These are phyloP conservation scores for Turritopsis dohrnii DNA, from an alignment of 30 jellyfish, hydroid and myxozoan genomes.

Conservation along the genomic window DNA sequence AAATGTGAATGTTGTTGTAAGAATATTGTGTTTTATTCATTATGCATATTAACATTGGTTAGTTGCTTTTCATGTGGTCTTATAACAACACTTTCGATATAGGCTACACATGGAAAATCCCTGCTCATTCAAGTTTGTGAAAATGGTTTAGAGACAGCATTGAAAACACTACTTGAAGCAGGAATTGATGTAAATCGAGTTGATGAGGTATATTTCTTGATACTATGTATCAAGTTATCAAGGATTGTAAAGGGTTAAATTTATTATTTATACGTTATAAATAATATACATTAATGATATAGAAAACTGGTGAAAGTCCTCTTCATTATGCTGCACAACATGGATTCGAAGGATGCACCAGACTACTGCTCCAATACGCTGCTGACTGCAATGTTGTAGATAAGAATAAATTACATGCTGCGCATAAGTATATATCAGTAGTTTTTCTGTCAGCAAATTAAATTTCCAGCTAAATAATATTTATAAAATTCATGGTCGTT, in stretches of 20 bases:
- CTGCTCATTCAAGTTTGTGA: slow-evolving; percentile 52
- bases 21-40: no score
- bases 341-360: slow-evolving; percentile 60
- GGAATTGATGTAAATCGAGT: slow-evolving; percentile 68
- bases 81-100: no score
- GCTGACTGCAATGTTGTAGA: slow-evolving; percentile 59
- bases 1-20: slow-evolving; percentile 63
- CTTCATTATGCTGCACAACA: slow-evolving; percentile 55
- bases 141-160: slow-evolving; percentile 48
- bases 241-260: no score
- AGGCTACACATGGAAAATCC: slow-evolving; percentile 73
- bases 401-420: slow-evolving; percentile 45
- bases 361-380: slow-evolving; percentile 55
- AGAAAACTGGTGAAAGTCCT: slow-evolving; percentile 71
- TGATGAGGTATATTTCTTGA: slow-evolving; percentile 58
- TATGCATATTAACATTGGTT: no score
- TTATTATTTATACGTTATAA: no score
- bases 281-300: not conserved
- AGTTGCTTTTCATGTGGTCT: no score
- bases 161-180: slow-evolving; percentile 62
- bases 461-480: no score
- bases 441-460: not conserved
- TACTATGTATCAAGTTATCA: no score
- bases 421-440: slow-evolving; percentile 45
- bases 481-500: no score